Conservation (phyloP, 1,140 invertebrate species). For the Trypoxylus dichotomus region DNA sequence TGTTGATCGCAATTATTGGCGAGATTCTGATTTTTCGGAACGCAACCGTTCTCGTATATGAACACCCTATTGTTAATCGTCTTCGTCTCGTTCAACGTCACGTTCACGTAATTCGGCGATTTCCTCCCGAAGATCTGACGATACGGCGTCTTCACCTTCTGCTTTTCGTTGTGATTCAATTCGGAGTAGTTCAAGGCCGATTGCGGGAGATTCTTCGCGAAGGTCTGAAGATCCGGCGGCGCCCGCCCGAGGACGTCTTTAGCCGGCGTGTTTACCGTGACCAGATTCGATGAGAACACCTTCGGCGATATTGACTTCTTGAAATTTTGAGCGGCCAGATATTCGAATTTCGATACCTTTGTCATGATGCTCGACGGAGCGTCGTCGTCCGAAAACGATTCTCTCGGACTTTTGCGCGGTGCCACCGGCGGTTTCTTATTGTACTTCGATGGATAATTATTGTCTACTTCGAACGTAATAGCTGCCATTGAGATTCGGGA, state of each 20-base stretch:
- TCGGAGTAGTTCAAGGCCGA: slow-evolving; percentile 52
- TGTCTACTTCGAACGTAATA: slow-evolving; percentile 58
- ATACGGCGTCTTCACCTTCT: slow-evolving; percentile 47
- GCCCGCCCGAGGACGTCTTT: slow-evolving; percentile 72
- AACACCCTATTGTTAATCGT: slow-evolving; percentile 51
- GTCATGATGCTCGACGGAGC: slow-evolving; percentile 58
- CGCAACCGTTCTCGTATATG: slow-evolving; percentile 51
- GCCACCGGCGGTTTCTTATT: slow-evolving; percentile 58
- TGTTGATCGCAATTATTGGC: slow-evolving; percentile 31
- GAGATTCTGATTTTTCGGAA: slow-evolving; percentile 46
- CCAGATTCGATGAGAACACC: slow-evolving; percentile 73
- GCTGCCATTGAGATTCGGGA: slow-evolving; percentile 77
- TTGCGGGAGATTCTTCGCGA: slow-evolving; percentile 51
- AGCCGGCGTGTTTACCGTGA: slow-evolving; percentile 77
- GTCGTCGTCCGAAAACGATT: slow-evolving; percentile 56
- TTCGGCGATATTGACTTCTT: slow-evolving; percentile 69
- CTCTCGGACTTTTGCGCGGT: slow-evolving; percentile 51
- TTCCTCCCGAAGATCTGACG: slow-evolving; percentile 46
- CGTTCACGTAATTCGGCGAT: slow-evolving; percentile 51
- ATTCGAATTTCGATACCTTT: slow-evolving; percentile 65
- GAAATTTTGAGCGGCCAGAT: slow-evolving; percentile 56
- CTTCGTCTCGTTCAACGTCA: slow-evolving; percentile 48
- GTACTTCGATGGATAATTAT: slow-evolving; percentile 48
- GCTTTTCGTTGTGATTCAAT: slow-evolving; percentile 47
- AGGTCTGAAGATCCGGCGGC: slow-evolving; percentile 56